Evolutionary conservation across 1,140 invertebrate species (phyloP).

Genomic region (Ceratitis capitata): DNA sequence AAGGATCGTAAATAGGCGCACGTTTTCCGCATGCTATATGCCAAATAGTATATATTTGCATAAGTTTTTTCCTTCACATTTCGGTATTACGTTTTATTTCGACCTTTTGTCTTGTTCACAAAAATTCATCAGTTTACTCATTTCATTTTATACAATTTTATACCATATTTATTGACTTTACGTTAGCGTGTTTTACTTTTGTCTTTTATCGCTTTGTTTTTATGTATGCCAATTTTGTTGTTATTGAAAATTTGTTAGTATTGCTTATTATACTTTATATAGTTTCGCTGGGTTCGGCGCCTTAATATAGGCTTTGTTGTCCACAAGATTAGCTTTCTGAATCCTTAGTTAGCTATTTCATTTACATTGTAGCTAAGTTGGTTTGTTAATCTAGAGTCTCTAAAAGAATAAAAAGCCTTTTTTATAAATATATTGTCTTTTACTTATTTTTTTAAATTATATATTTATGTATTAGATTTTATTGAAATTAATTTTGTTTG

Average conservation of each 20-base stretch:
- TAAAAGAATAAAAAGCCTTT: too few relatives aligned
- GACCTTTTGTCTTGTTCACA: neutral
- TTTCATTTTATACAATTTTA: neutral
- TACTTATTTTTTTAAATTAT: too few relatives aligned
- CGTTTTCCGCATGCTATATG: neutral
- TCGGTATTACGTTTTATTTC: neutral
- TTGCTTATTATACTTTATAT: neutral
- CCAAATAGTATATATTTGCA: neutral
- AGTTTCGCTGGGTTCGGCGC: too few relatives aligned
- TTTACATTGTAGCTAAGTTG: too few relatives aligned
- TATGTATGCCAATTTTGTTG: neutral
- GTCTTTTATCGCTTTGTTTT: neutral
- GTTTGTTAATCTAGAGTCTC: too few relatives aligned
- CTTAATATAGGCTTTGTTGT: too few relatives aligned
- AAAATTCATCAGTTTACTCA: neutral
- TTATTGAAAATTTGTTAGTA: conserved; percentile 14
- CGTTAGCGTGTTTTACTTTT: neutral
- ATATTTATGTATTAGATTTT: too few relatives aligned
- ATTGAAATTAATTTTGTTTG: too few relatives aligned
- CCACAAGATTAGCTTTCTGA: too few relatives aligned
- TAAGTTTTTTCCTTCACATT: neutral
- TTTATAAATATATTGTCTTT: too few relatives aligned
- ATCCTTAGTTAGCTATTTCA: too few relatives aligned
- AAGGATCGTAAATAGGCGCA: neutral
- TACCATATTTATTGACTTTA: neutral